Evolutionary conservation across 2,113 vertebrate species (phyloP).

Genomic region (Platysternon megacephalum): DNA sequence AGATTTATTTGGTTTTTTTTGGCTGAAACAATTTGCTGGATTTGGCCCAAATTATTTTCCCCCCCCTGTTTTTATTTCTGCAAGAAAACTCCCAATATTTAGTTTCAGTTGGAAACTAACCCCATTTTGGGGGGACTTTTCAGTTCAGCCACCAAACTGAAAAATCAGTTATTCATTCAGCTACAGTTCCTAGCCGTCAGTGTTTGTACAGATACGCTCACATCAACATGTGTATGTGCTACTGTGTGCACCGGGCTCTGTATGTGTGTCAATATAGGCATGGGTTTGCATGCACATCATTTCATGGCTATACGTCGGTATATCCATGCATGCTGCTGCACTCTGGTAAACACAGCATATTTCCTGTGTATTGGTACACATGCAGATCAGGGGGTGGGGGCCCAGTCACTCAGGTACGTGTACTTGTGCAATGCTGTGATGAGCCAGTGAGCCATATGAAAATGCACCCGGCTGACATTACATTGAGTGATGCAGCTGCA

Average conservation of each 20-base stretch:
- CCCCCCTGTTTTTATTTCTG: neutral
- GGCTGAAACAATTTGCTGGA: neutral
- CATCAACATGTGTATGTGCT: neutral
- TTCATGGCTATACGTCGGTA: slow-evolving; percentile 21
- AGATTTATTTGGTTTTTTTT: neutral
- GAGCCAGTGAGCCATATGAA: slow-evolving; percentile 50
- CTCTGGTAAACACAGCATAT: slow-evolving; percentile 17
- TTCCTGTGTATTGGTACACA: neutral
- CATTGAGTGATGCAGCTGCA: slow-evolving; percentile 66
- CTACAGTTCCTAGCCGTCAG: neutral
- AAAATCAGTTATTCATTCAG: neutral
- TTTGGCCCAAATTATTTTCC: neutral
- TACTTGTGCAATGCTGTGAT: slow-evolving; percentile 63
- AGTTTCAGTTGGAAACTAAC: neutral
- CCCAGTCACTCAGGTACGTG: slow-evolving; percentile 53
- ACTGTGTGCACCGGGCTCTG: neutral
- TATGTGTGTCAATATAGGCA: neutral
- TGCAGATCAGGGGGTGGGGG: slow-evolving; percentile 41
- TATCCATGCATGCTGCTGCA: neutral
- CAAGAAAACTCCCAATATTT: neutral
- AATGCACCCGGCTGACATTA: slow-evolving; percentile 64
- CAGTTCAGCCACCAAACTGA: neutral
- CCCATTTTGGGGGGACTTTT: neutral
- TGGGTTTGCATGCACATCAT: slow-evolving; percentile 21
- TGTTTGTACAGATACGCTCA: neutral